Base-by-base conservation (phyloP, 2,888 invertebrate genomes). In the Brenthis daphne region DNA sequence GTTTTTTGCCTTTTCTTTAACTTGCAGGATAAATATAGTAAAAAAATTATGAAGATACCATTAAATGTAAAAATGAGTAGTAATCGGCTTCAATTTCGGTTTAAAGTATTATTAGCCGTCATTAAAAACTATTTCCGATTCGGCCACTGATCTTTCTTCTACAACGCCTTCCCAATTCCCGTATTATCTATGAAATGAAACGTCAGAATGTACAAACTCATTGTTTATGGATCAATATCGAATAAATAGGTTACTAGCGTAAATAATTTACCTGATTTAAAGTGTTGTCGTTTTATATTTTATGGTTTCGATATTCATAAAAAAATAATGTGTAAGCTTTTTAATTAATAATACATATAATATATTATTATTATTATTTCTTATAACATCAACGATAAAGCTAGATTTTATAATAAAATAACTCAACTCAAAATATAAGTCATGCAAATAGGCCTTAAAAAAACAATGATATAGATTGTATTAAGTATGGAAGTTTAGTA, bases 221-320 rank as follows among this genome's bases (percentile, higher is more conserved):
- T 90, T 90, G 91, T 91, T 89, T 91, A 91, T 90, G 90, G 89
- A 91, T 91, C 90, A 86, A 89, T 90, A 90, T 82, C 68, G 65
- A 57, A 65, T 61, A 56, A 47, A 64, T 63, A 64, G 51, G 70
- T 70, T 70, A 70, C 67, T 64, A 67, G 64, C 47, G 14, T 53
- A 56, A 57, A 64, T 51, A 56, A 61, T 55, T 50, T 8, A 29
- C n/a, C 13, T 12, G 0, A 47, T 47, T 48, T 47, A 60, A 48
- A 43, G 5, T 43, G 24, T 43, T n/a, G 13, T 54, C 24, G 6
- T n/a, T 47, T 14, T 11, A 29, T 43, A 43, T 43, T 8, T 43
- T 11, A 2, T 43, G 37, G 37, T 43, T 43, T 43, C 11, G 8
- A 43, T 43, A 43, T 43, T 43, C 11, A 43, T 3, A 8, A 11